Evolutionary conservation across 2,888 invertebrate species (phyloP), one percentile per base, ranked within the genome.

Genomic region (Agrochola macilenta): DNA sequence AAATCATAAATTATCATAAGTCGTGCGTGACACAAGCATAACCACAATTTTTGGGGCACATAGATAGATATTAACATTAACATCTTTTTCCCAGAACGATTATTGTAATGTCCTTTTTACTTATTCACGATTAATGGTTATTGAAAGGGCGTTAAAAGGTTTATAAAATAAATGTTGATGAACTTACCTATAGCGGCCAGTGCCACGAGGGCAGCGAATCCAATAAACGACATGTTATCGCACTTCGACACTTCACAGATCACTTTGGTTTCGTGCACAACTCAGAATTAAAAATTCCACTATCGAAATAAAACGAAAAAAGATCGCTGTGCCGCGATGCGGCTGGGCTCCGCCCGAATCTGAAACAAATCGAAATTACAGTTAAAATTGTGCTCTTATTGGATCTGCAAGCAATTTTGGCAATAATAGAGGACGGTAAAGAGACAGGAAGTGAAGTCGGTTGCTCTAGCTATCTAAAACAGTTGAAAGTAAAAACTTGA

Each of bases 311-410:
- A 90, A 87, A 90, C 90, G 78, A 88, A 90, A n/a, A 89, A 90
- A 92, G 90, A 86, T 91, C 88, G 90, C 88, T 81, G 86, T 82
- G 95, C 96, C 96, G 96, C 95, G 89, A 87, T 89, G 95, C 96
- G 96, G 96, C 96, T 92, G 96, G 95, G 94, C 94, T 89, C 87
- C 86, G 95, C 94, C 95, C 95, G 94, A 91, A 94, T 94, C 96
- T 96, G 96, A 74, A 96, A 96, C 93, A 95, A 95, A 88, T 82
- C 82, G 79, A 89, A 84, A 84, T 72, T 60, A 82, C 73, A 73
- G 63, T 81, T 88, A 79, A 61, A 78, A 83, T 72, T 60, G 49
- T 43, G 60, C 64, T 74, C 26, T 12, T 64, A 69, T 49, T 78
- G 58, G 52, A 64, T 69, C n/a, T 65, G 17, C n/a, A 49, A 64